Percentiles rank a stretch among this genome's conserved stretches.
Evolutionary conservation across 1,140 invertebrate species (phyloP).

Genomic region (Cydia splendana): DNA sequence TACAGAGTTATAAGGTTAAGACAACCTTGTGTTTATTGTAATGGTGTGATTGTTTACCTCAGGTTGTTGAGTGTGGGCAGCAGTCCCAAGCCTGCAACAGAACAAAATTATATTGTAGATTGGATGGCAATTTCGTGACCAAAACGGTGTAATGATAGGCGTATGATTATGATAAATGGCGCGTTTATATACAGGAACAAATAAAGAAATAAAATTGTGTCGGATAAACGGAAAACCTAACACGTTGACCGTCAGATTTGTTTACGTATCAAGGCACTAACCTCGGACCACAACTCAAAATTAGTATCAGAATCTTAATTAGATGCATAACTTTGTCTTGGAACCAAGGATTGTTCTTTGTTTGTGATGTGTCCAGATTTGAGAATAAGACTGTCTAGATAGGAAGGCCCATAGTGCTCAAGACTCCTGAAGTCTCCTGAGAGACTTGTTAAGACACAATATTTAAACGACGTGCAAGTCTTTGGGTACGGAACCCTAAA

Average conservation of each 20-base stretch:
- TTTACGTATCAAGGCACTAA: not conserved
- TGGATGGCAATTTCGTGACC: slow-evolving; percentile 10
- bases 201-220: not conserved
- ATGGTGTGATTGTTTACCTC: slow-evolving; percentile 79
- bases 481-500: too few relatives aligned
- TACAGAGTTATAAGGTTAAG: not conserved
- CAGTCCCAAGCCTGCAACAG: slow-evolving; percentile 88
- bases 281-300: not conserved
- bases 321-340: too few relatives aligned
- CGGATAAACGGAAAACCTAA: too few relatives aligned
- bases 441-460: too few relatives aligned
- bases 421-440: too few relatives aligned
- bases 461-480: too few relatives aligned
- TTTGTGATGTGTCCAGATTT: too few relatives aligned
- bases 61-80: slow-evolving; percentile 90
- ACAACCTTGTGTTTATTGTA: slow-evolving; percentile 9
- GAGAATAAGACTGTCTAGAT: too few relatives aligned
- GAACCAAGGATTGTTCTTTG: too few relatives aligned
- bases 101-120: slow-evolving; percentile 42
- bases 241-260: not conserved
- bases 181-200: not conserved
- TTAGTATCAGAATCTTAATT: not conserved
- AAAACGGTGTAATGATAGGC: slow-evolving; percentile 7
- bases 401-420: too few relatives aligned
- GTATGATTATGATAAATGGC: not conserved